phyloP scores from a whole-genome alignment of 1,140 invertebrate genomes.

The Nasonia giraulti region DNA sequence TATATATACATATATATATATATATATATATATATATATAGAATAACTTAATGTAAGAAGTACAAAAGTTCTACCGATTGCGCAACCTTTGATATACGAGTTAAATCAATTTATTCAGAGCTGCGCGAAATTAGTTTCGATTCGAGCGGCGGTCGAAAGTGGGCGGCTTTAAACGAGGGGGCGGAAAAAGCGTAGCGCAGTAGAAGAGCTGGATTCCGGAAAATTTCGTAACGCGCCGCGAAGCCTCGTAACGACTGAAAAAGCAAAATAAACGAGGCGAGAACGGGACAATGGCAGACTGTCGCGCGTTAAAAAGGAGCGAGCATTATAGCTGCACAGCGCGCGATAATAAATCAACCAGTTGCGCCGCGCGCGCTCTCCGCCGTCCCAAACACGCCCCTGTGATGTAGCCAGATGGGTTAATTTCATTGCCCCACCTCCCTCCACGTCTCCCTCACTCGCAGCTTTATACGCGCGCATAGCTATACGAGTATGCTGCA shows the following conservation, averaged over 20 bases:
- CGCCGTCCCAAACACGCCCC: constrained; percentile 67
- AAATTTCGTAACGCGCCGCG: background rate
- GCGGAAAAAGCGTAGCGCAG: too few relatives aligned
- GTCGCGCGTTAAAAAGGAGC: background rate
- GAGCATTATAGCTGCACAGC: background rate
- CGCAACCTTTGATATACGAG: too few relatives aligned
- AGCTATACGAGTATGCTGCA: background rate
- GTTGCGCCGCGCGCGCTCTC: constrained; percentile 63
- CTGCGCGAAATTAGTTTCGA: too few relatives aligned
- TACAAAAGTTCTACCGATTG: too few relatives aligned
- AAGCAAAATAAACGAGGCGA: background rate
- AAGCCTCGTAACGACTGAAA: background rate
- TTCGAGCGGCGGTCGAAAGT: too few relatives aligned
- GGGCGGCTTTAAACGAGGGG: too few relatives aligned
- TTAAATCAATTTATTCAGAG: too few relatives aligned
- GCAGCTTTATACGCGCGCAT: too few relatives aligned
- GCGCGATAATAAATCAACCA: constrained; percentile 71
- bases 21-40: too few relatives aligned
- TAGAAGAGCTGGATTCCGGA: background rate
- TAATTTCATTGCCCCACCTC: constrained; percentile 62
- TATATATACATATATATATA: too few relatives aligned
- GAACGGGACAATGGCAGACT: background rate
- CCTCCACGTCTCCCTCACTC: background rate
- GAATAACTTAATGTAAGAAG: too few relatives aligned
- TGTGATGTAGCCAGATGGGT: constrained; percentile 71